A percentile compares a stretch with the other conserved stretches of the same genome.
Evolutionary conservation across 1,140 invertebrate species (phyloP).

Genomic region (Drosophila melanica): DNA sequence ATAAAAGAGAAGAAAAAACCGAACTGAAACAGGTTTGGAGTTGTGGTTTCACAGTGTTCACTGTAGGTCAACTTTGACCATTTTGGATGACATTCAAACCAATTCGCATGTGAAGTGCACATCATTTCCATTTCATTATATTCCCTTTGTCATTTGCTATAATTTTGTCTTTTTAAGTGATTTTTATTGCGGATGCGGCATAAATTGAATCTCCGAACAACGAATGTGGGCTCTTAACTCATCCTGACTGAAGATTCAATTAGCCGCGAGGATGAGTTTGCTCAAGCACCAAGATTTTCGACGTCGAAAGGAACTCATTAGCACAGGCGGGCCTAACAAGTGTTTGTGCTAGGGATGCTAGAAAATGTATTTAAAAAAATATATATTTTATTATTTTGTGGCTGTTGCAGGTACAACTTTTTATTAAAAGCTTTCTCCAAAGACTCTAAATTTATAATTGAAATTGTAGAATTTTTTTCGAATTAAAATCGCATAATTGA

Average conservation of each 20-base stretch:
- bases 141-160: constrained; percentile 44
- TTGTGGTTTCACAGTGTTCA: background rate
- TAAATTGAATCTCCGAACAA: constrained; percentile 25
- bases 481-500: too few relatives aligned
- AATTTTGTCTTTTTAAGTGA: constrained; percentile 59
- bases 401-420: too few relatives aligned
- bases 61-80: constrained; percentile 56
- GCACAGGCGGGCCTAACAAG: too few relatives aligned
- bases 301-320: too few relatives aligned
- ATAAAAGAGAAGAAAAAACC: constrained; percentile 16
- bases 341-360: too few relatives aligned
- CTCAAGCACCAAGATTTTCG: background rate
- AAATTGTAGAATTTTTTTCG: too few relatives aligned
- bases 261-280: constrained; percentile 12
- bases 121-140: constrained; percentile 46
- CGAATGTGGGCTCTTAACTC: constrained; percentile 6
- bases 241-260: constrained; percentile 40
- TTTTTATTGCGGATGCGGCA: constrained; percentile 44
- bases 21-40: background rate
- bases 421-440: too few relatives aligned
- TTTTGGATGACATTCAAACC: constrained; percentile 34
- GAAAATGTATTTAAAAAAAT: too few relatives aligned
- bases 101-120: constrained; percentile 19
- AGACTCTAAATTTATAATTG: too few relatives aligned
- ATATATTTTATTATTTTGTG: too few relatives aligned